phyloP scores from a whole-genome alignment of 92 coral and sea anemone species.

The Umimayanthus kanabou region DNA sequence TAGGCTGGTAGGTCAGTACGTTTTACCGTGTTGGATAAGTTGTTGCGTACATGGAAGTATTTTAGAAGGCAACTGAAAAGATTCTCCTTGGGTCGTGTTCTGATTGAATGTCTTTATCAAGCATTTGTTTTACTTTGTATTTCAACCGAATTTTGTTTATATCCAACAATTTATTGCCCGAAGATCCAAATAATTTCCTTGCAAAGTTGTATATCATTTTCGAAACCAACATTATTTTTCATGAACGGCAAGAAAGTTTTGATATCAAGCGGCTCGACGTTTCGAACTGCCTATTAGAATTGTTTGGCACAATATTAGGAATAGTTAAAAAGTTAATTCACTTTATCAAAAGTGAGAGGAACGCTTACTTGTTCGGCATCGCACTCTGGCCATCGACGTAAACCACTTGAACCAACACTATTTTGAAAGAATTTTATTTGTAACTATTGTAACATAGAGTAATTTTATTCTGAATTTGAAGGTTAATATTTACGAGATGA shows the following conservation, averaged over 20 bases:
- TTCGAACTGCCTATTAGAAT: too few relatives aligned
- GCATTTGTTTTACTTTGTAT: not conserved
- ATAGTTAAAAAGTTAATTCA: too few relatives aligned
- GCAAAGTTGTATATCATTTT: not conserved
- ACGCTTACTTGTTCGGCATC: not conserved
- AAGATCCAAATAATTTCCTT: not conserved
- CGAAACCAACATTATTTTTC: not conserved
- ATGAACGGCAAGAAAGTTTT: too few relatives aligned
- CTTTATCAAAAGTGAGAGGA: too few relatives aligned
- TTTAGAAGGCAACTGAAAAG: not conserved
- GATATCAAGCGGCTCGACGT: not conserved
- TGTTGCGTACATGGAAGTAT: not conserved
- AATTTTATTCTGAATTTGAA: conserved; percentile 28
- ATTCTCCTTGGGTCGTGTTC: not conserved
- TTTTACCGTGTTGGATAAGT: conserved; percentile 1
- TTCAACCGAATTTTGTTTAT: conserved; percentile 1
- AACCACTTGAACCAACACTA: not conserved
- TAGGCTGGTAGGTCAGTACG: not conserved
- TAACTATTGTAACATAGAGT: conserved; percentile 31
- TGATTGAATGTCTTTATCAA: not conserved
- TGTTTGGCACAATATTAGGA: too few relatives aligned
- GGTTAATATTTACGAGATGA: conserved; percentile 22
- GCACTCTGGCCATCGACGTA: not conserved
- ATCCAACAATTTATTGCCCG: not conserved
- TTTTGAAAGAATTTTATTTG: conserved; percentile 12